These are phyloP conservation scores for Lacanobia oleracea DNA, from an alignment of 2,888 invertebrate species.

Conservation along the genomic window DNA sequence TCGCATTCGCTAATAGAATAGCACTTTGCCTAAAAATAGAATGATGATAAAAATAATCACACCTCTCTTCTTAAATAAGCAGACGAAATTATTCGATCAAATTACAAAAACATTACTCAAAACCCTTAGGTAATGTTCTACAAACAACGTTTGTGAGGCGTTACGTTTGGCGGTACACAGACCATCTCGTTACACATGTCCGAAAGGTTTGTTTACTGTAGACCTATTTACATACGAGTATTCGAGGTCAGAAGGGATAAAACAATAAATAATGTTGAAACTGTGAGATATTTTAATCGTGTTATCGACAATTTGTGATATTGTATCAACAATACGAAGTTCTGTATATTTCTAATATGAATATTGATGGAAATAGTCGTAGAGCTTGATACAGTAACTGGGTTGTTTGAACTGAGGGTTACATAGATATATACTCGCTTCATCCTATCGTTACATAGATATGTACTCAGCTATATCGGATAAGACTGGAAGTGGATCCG, in stretches of 20 bases:
- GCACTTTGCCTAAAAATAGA: not conserved
- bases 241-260: conserved; percentile 59
- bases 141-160: conserved; percentile 39
- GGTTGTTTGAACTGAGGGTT: not conserved
- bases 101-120: conserved; percentile 15
- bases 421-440: not conserved
- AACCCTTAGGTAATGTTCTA: conserved; percentile 23
- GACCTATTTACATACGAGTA: conserved; percentile 43
- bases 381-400: not conserved
- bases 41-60: not conserved
- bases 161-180: conserved; percentile 19
- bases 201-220: conserved; percentile 51
- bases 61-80: not conserved
- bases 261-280: conserved; percentile 46
- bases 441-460: not conserved
- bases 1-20: no score
- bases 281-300: conserved; percentile 37
- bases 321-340: no score
- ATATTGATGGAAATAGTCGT: conserved; percentile 1
- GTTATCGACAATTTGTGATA: no score
- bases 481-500: not conserved
- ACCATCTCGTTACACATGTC: conserved; percentile 37
- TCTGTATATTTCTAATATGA: no score
- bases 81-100: conserved; percentile 17
- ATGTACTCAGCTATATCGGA: not conserved